A percentile compares a stretch with the other conserved stretches of the same genome.
Conservation (phyloP, 2,888 invertebrate genomes). For the Chrysolina haemoptera region DNA sequence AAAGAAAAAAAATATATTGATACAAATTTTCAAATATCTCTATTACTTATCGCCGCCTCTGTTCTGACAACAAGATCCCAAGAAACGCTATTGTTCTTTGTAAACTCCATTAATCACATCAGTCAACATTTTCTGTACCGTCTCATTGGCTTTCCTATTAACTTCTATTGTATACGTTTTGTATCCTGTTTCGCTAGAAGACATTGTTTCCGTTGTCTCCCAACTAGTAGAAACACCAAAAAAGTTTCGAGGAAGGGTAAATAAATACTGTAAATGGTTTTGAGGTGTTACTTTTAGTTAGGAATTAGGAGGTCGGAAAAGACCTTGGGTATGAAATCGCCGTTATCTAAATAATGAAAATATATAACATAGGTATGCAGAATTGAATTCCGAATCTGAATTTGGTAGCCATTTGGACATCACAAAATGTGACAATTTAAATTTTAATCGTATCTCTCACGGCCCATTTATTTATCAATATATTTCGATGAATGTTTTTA, state of each 20-base stretch:
- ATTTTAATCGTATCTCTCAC: too few relatives aligned
- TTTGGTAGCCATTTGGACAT: too few relatives aligned
- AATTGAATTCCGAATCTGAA: too few relatives aligned
- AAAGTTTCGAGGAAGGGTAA: background rate
- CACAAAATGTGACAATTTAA: too few relatives aligned
- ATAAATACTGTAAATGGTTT: background rate
- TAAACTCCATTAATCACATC: slow-evolving; percentile 11
- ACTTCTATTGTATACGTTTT: slow-evolving; percentile 12
- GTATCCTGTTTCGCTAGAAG: background rate
- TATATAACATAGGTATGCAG: too few relatives aligned
- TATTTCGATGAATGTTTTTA: too few relatives aligned
- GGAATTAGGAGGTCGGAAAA: too few relatives aligned
- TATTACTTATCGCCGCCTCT: background rate
- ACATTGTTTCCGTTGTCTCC: slow-evolving; percentile 3
- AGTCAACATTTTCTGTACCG: background rate
- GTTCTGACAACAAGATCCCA: background rate
- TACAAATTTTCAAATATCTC: too few relatives aligned
- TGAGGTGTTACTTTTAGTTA: background rate
- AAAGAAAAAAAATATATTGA: too few relatives aligned
- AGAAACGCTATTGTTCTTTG: background rate
- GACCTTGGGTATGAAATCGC: too few relatives aligned
- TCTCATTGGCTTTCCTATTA: slow-evolving; percentile 3
- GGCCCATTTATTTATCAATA: too few relatives aligned
- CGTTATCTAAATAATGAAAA: too few relatives aligned
- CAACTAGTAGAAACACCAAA: background rate